Evolutionary conservation across 2,113 vertebrate genomes (phyloP).

Genomic region (Oreotrochilus melanogaster): DNA sequence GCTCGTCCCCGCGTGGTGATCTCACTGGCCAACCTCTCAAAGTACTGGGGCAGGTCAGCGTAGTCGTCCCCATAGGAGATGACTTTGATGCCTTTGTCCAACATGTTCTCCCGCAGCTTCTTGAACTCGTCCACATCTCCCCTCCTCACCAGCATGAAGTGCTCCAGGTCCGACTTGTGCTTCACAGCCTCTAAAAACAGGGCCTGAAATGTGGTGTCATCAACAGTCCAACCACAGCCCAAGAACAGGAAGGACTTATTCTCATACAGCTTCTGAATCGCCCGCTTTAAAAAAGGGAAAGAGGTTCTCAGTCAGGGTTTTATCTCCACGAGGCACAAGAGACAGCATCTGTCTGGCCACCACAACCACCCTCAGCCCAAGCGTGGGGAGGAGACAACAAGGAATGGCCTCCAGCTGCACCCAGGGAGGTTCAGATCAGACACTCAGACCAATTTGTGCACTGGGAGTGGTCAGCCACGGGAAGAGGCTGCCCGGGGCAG

Average conservation of each 20-base stretch:
- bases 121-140: conserved; percentile 94
- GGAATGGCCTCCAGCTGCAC: no score
- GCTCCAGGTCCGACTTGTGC: conserved; percentile 94
- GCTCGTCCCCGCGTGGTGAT: conserved; percentile 82
- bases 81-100: conserved; percentile 97
- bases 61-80: conserved; percentile 94
- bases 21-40: conserved; percentile 89
- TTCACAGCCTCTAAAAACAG: conserved; percentile 95
- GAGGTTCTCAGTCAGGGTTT: not conserved
- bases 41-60: conserved; percentile 90
- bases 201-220: conserved; percentile 98
- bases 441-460: no score
- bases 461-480: no score
- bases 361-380: not conserved
- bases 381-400: not conserved
- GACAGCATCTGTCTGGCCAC: not conserved
- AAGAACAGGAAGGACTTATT: conserved; percentile 96
- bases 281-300: conserved; percentile 80
- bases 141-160: conserved; percentile 95
- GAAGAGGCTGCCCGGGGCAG: no score
- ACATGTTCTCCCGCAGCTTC: conserved; percentile 95
- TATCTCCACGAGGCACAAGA: not conserved
- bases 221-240: conserved; percentile 94
- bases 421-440: no score
- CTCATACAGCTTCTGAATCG: conserved; percentile 97